Conservation (phyloP, 1,140 invertebrate species). For the Drosophila erecta region DNA sequence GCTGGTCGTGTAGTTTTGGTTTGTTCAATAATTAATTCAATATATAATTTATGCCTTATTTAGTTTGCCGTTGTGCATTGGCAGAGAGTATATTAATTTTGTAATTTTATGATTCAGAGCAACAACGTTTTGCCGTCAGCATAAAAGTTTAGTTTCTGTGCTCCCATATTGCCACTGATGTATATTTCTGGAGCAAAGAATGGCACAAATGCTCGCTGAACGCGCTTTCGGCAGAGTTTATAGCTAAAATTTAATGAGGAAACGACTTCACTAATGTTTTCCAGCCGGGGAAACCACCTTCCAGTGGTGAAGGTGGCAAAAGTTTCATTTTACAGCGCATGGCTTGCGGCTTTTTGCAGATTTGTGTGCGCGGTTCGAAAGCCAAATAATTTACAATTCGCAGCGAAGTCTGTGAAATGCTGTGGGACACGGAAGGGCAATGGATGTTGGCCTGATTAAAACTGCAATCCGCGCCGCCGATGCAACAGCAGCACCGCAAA, state of each 20-base stretch:
- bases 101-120: background rate
- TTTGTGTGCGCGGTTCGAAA: background rate
- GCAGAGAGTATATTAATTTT: background rate
- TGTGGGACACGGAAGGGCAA: too few relatives aligned
- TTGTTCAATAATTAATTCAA: too few relatives aligned
- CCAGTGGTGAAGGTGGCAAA: background rate
- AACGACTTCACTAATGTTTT: background rate
- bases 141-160: background rate
- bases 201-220: slow-evolving; percentile 9
- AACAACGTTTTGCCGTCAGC: background rate
- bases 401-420: background rate
- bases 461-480: slow-evolving; percentile 3
- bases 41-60: background rate
- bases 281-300: too few relatives aligned
- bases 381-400: background rate
- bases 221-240: slow-evolving; percentile 3
- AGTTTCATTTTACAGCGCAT: slow-evolving; percentile 8
- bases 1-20: too few relatives aligned
- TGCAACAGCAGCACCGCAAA: slow-evolving; percentile 4
- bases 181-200: background rate
- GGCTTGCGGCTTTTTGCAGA: slow-evolving; percentile 6
- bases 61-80: background rate
- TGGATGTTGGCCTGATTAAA: background rate
- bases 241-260: slow-evolving; percentile 43
- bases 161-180: too few relatives aligned